phyloP scores from a whole-genome alignment of 1,140 invertebrate genomes.

The Pseudomyrmex sp. region DNA sequence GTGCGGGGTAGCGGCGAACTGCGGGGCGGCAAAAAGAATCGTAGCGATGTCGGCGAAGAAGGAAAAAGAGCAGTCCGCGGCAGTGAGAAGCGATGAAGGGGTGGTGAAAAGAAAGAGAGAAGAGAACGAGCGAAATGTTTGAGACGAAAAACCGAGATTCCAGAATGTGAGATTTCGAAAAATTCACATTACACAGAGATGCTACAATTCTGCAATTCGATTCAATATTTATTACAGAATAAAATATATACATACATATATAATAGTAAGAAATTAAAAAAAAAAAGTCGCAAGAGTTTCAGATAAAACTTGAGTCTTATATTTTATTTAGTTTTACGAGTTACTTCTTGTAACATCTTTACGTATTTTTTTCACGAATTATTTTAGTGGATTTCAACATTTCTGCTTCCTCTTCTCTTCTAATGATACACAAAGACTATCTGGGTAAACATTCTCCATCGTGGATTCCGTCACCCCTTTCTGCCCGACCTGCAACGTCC shows the following conservation, averaged over 20 bases:
- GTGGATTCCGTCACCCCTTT: neutral
- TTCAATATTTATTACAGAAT: too few species aligned
- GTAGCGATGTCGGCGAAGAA: conserved; percentile 44
- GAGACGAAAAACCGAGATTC: conserved; percentile 39
- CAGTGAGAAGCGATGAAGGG: conserved; percentile 34
- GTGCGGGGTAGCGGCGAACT: conserved; percentile 25
- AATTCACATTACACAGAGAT: neutral
- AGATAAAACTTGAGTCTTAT: neutral
- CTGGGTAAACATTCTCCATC: neutral
- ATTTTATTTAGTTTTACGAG: neutral
- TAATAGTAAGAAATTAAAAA: too few species aligned
- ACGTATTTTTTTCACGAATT: neutral
- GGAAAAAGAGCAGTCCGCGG: conserved; percentile 50
- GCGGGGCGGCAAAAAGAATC: conserved; percentile 58
- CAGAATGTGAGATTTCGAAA: conserved; percentile 21
- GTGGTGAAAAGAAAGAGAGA: conserved; percentile 44
- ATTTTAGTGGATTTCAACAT: neutral
- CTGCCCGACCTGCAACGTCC: conserved; percentile 11
- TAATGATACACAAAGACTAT: too few species aligned
- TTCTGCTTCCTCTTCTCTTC: neutral
- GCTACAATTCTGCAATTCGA: too few species aligned
- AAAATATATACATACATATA: too few species aligned
- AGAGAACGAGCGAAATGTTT: conserved; percentile 3
- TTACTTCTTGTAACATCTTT: neutral
- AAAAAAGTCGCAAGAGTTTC: too few species aligned